Conservation (phyloP, 2,888 invertebrate species). For the Thymelicus sylvestris region DNA sequence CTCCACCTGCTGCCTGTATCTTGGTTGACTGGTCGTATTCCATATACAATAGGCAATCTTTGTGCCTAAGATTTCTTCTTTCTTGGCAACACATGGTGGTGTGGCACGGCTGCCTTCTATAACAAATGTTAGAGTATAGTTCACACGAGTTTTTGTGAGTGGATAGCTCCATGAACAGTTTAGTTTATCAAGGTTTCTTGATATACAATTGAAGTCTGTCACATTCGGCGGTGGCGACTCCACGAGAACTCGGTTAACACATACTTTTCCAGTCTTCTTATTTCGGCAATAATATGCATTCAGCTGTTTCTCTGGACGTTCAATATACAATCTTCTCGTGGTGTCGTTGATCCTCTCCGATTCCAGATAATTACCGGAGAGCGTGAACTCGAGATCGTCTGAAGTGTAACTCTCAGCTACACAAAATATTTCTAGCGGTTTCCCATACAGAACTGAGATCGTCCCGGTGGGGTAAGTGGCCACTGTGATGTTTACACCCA, state of each 20-base stretch:
- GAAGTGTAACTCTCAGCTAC: slow-evolving; percentile 74
- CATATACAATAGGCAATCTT: slow-evolving; percentile 60
- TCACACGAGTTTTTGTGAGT: slow-evolving; percentile 63
- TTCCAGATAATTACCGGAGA: slow-evolving; percentile 48
- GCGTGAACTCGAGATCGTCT: slow-evolving; percentile 74
- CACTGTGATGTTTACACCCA: slow-evolving; percentile 61
- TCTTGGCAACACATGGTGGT: slow-evolving; percentile 53
- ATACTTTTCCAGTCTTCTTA: slow-evolving; percentile 58
- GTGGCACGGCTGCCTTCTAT: slow-evolving; percentile 53
- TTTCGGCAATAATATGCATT: slow-evolving; percentile 83
- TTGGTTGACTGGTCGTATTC: slow-evolving; percentile 62
- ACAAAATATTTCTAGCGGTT: slow-evolving; percentile 87
- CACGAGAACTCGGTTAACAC: slow-evolving; percentile 64
- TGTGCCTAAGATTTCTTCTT: slow-evolving; percentile 39
- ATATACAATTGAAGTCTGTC: slow-evolving; percentile 89
- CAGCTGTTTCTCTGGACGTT: slow-evolving; percentile 80
- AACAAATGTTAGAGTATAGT: slow-evolving; percentile 61
- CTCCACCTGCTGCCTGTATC: slow-evolving; percentile 75
- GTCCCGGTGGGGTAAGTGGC: slow-evolving; percentile 82
- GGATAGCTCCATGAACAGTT: slow-evolving; percentile 90
- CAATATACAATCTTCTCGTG: slow-evolving; percentile 84
- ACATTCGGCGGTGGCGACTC: slow-evolving; percentile 86
- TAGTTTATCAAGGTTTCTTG: slow-evolving; percentile 89
- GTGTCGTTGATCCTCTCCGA: slow-evolving; percentile 86
- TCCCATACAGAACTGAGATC: slow-evolving; percentile 84